phyloP scores from a whole-genome alignment of 2,888 invertebrate species.

The Perizoma flavofasciatum region DNA sequence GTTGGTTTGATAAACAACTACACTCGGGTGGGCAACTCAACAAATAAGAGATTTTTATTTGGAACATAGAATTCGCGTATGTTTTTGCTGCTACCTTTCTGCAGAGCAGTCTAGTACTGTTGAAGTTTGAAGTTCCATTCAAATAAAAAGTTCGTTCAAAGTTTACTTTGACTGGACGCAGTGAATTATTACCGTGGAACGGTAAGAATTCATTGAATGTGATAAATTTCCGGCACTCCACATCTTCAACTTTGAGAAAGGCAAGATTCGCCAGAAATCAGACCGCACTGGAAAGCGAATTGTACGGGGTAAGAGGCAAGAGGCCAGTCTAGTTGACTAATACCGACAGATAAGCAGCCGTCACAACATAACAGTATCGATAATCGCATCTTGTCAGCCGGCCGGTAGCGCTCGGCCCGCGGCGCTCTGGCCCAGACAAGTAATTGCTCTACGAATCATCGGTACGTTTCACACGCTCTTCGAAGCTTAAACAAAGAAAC shows the following conservation, averaged over 20 bases:
- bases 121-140: too few species aligned
- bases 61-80: slow-evolving; percentile 53
- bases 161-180: too few species aligned
- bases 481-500: slow-evolving; percentile 57
- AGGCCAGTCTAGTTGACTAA: slow-evolving; percentile 56
- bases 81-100: neutral
- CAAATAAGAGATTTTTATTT: slow-evolving; percentile 45
- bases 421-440: slow-evolving; percentile 54
- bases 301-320: slow-evolving; percentile 42
- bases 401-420: slow-evolving; percentile 61
- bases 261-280: slow-evolving; percentile 57
- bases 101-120: too few species aligned
- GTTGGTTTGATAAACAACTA: slow-evolving; percentile 67
- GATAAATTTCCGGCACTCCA: slow-evolving; percentile 45
- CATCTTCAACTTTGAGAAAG: slow-evolving; percentile 52
- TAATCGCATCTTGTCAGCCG: slow-evolving; percentile 72
- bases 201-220: slow-evolving; percentile 45
- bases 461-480: slow-evolving; percentile 70
- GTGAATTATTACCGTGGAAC: slow-evolving; percentile 53
- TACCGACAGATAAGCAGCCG: slow-evolving; percentile 67
- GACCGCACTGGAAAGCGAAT: slow-evolving; percentile 51
- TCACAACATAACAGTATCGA: slow-evolving; percentile 77
- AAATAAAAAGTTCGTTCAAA: too few species aligned
- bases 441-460: slow-evolving; percentile 70
- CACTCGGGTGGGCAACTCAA: slow-evolving; percentile 45